Percentiles rank a stretch among this genome's conserved stretches.
phyloP scores from a whole-genome alignment of 1,140 invertebrate genomes.

The Trypoxylus dichotomus region DNA sequence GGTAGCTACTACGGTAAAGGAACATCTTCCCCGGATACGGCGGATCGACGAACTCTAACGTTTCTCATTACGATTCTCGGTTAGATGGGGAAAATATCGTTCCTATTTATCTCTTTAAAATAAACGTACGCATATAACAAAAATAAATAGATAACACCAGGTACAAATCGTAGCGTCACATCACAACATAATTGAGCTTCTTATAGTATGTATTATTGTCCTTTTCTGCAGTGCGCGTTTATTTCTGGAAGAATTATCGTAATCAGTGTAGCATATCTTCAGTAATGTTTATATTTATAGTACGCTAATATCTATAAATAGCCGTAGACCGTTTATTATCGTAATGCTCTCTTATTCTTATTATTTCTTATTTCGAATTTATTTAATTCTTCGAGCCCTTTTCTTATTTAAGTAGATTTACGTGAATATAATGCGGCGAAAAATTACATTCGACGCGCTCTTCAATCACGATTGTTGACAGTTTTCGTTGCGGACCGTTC shows the following conservation, averaged over 20 bases:
- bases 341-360: background rate
- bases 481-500: background rate
- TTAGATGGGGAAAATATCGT: background rate
- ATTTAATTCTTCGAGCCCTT: background rate
- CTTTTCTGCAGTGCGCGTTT: background rate
- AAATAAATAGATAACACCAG: background rate
- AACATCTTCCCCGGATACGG: background rate
- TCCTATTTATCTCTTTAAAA: background rate
- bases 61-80: background rate
- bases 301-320: background rate
- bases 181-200: background rate
- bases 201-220: background rate
- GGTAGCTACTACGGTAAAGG: constrained; percentile 5
- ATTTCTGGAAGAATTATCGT: background rate
- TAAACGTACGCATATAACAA: background rate
- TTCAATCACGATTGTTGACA: background rate
- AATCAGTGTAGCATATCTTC: background rate
- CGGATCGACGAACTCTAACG: background rate
- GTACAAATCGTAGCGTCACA: constrained; percentile 23
- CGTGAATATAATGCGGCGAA: background rate
- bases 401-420: background rate
- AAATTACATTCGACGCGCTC: background rate
- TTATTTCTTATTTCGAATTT: background rate
- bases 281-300: background rate
- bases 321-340: too few relatives aligned